Base-by-base conservation (phyloP, 2,797 vertebrate species). In the Semaprochilodus insignis region DNA sequence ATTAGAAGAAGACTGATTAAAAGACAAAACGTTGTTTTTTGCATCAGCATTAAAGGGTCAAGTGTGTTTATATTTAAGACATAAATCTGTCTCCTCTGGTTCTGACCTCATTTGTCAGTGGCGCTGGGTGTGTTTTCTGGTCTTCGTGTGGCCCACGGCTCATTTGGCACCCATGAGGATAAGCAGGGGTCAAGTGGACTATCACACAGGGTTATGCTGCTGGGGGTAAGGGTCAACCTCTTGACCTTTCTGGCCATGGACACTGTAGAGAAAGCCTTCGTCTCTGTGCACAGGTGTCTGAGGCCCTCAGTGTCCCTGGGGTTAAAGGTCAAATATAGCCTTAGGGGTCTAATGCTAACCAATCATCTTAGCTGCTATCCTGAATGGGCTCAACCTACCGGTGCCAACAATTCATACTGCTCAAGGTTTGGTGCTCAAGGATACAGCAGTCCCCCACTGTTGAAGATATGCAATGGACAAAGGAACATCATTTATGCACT, bases 151-250 rank as follows among this genome's bases (percentile, higher is more conserved):
- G 44, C 73, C 54, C 6, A 72, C 83, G 40, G 87, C 62, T 74
- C 73, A 65, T 23, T 71, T 16, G 82, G 88, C 87, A 85, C 91
- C 75, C 80, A 74, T 19, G 81, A 88, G 88, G 85, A 88, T 91
- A 91, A 93, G 89, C 88, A n/a, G 71, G 88, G 93, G 94, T 95
- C 93, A 94, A 95, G 94, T 94, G 92, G 90, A 85, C 89, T 91
- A 93, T 93, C 93, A 88, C 91, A 86, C 84, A 87, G 91, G 92
- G 82, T 88, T 76, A 74, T 14, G 31, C 70, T 86, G 63, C 78
- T 21, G 76, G 87, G 87, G 81, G 81, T 82, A 71, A 44, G 86
- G 93, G 91, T 93, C 88, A 91, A 90, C 90, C 79, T 85, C 86
- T 90, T 92, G 92, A 94, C 93, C 93, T 89, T 85, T 81, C 76